Evolutionary conservation across 2,113 vertebrate species (phyloP).

Genomic region (Paratilapia polleni): DNA sequence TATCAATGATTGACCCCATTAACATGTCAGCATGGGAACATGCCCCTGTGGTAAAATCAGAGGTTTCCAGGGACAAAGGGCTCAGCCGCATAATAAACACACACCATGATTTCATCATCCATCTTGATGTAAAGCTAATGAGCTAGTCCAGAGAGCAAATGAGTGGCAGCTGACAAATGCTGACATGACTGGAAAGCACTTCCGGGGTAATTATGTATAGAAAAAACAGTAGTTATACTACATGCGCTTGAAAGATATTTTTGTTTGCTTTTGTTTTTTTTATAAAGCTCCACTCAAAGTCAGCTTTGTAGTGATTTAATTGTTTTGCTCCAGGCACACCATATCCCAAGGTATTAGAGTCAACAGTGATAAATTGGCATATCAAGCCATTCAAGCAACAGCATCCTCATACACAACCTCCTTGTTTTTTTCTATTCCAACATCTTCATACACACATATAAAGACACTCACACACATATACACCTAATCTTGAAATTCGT

Average conservation of each 20-base stretch:
- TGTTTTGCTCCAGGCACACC: slow-evolving; percentile 63
- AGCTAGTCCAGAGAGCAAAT: slow-evolving; percentile 38
- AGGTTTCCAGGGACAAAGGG: slow-evolving; percentile 32
- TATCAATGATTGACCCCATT: slow-evolving; percentile 76
- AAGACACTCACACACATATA: not conserved
- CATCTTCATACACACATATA: not conserved
- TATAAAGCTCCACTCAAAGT: slow-evolving; percentile 44
- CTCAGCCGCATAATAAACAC: slow-evolving; percentile 25
- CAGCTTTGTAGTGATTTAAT: slow-evolving; percentile 70
- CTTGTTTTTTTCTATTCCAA: slow-evolving; percentile 5
- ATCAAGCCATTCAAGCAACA: slow-evolving; percentile 70
- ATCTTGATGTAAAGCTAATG: slow-evolving; percentile 57
- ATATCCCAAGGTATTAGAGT: slow-evolving; percentile 69
- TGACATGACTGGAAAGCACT: not conserved
- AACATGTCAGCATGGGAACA: slow-evolving; percentile 62
- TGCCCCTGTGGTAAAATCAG: slow-evolving; percentile 54
- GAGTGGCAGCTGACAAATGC: slow-evolving; percentile 32
- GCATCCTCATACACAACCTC: slow-evolving; percentile 47
- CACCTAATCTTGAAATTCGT: slow-evolving; percentile 37
- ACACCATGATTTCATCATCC: slow-evolving; percentile 48
- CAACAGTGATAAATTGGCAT: slow-evolving; percentile 76
- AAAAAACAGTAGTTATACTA: slow-evolving; percentile 24
- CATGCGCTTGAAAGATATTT: slow-evolving; percentile 57
- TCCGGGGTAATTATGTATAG: slow-evolving; percentile 21
- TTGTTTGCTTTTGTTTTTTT: slow-evolving; percentile 26